phyloP scores from a whole-genome alignment of 2,113 vertebrate genomes.

The Condylura cristata region DNA sequence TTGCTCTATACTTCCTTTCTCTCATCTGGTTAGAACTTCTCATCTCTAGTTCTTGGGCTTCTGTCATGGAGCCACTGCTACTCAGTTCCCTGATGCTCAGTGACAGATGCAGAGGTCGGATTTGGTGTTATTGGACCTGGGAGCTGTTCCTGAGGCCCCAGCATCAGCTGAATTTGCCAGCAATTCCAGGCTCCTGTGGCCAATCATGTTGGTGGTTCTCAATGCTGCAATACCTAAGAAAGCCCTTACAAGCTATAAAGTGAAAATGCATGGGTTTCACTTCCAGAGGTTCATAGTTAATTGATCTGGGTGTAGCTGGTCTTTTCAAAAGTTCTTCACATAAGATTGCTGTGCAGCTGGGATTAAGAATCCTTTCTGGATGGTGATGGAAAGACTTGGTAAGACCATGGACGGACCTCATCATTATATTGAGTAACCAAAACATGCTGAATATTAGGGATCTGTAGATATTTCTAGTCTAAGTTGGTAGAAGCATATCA shows the following conservation, averaged over 20 bases:
- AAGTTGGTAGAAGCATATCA: not conserved
- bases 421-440: not conserved
- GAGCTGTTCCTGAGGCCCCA: fast-evolving
- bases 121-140: not conserved
- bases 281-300: not conserved
- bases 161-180: not conserved
- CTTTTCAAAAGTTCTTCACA: not conserved
- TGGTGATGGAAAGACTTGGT: no score
- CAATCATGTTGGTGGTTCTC: not conserved
- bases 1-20: not conserved
- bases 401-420: not conserved
- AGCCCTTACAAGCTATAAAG: not conserved
- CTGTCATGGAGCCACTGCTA: fast-evolving
- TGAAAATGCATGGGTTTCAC: not conserved
- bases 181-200: not conserved
- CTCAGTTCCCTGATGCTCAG: not conserved
- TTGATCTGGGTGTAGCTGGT: not conserved
- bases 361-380: not conserved
- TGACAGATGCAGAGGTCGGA: not conserved
- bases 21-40: no score
- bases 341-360: not conserved
- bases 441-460: not conserved
- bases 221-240: not conserved
- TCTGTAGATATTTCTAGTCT: not conserved
- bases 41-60: not conserved